A percentile compares a stretch with the other conserved stretches of the same genome.
phyloP scores from a whole-genome alignment of 2,113 vertebrate species.

The Zosterops hypoxanthus region DNA sequence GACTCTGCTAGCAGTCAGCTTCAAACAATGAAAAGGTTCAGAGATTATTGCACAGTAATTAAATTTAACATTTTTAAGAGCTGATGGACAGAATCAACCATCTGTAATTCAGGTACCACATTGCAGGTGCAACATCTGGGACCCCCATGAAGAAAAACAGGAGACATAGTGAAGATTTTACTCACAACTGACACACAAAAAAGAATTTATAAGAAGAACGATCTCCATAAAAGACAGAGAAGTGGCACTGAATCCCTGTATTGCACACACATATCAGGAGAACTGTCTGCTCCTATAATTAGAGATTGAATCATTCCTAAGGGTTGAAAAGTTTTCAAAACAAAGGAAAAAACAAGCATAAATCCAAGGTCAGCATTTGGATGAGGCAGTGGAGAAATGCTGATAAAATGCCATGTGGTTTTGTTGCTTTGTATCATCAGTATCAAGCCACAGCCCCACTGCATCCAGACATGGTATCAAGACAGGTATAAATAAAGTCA shows the following conservation, averaged over 20 bases:
- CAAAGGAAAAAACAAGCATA: slow-evolving; percentile 35
- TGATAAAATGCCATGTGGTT: neutral
- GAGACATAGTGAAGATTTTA: neutral
- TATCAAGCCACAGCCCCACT: neutral
- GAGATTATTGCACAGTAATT: neutral
- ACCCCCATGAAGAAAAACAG: neutral
- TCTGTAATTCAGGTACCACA: neutral
- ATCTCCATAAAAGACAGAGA: neutral
- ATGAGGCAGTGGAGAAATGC: slow-evolving; percentile 10
- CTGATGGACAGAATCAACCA: neutral
- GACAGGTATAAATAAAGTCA: neutral
- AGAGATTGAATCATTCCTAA: neutral
- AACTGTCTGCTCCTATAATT: neutral
- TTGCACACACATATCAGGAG: neutral
- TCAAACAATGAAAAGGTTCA: neutral
- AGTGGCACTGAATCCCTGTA: neutral
- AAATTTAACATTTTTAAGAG: neutral
- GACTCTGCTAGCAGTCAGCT: neutral
- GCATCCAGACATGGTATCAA: neutral
- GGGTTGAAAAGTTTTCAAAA: slow-evolving; percentile 19
- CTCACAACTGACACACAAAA: neutral
- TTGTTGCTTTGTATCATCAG: neutral
- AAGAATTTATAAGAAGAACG: neutral
- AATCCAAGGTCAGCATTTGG: slow-evolving; percentile 7
- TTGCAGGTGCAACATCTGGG: neutral